A percentile compares a stretch with the other conserved stretches of the same genome.
Conservation (phyloP, 2,113 vertebrate species). For the Marcusenius ussheri region DNA sequence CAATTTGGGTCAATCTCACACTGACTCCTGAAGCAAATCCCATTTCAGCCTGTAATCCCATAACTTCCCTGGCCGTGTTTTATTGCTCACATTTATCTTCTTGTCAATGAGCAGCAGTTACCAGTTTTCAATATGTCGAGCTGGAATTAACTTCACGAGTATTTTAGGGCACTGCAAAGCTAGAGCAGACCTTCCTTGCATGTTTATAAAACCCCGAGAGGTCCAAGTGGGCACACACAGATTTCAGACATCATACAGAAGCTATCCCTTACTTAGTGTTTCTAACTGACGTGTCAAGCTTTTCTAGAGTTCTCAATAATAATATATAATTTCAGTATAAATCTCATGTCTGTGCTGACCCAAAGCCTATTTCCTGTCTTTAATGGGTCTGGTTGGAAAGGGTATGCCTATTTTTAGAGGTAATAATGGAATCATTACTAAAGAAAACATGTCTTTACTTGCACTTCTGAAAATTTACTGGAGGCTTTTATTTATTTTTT, state of each 20-base stretch:
- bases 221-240: neutral
- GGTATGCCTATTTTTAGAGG: constrained; percentile 5
- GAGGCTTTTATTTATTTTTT: neutral
- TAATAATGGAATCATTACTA: neutral
- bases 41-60: constrained; percentile 1
- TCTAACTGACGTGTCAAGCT: neutral
- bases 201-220: neutral
- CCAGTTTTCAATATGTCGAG: neutral
- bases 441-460: constrained; percentile 1
- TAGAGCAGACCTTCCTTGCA: neutral
- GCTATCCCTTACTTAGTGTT: neutral
- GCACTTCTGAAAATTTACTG: constrained; percentile 7
- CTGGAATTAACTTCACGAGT: neutral
- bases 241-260: neutral
- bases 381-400: neutral
- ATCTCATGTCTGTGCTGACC: neutral
- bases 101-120: neutral
- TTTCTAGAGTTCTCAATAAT: neutral
- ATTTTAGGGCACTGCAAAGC: neutral
- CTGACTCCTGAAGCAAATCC: neutral
- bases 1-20: neutral
- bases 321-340: neutral
- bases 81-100: neutral
- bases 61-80: neutral
- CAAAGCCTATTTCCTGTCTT: neutral